Conservation (phyloP, 2,888 invertebrate genomes). For the Vesta saturnalis region DNA sequence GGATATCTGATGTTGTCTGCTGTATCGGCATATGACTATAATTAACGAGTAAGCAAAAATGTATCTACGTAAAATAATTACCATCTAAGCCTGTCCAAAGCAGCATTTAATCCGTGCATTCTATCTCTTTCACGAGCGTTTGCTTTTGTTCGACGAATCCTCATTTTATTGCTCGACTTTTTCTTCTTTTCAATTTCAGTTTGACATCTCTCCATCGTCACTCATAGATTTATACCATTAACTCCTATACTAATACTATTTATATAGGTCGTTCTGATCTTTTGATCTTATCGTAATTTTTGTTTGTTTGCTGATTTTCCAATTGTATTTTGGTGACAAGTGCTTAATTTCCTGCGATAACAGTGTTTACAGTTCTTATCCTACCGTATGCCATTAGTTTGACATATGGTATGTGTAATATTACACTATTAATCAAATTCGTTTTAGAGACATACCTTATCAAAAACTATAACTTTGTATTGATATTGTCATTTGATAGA, state of each 20-base stretch:
- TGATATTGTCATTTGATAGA: too few species aligned
- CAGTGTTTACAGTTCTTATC: conserved; percentile 46
- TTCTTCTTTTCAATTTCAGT: conserved; percentile 28
- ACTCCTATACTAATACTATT: too few species aligned
- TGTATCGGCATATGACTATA: conserved; percentile 60
- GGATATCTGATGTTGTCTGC: conserved; percentile 56
- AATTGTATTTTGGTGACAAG: conserved; percentile 54
- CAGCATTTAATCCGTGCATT: conserved; percentile 75
- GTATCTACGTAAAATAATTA: conserved; percentile 41
- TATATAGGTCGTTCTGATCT: conserved; percentile 21
- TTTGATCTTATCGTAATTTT: conserved; percentile 45
- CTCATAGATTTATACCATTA: too few species aligned
- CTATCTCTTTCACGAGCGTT: conserved; percentile 71
- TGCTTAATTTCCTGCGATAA: conserved; percentile 42
- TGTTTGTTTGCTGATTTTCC: conserved; percentile 59
- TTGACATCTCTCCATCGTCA: conserved; percentile 44
- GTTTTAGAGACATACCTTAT: too few species aligned
- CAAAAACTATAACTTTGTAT: too few species aligned
- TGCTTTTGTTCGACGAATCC: conserved; percentile 63
- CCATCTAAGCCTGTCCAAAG: conserved; percentile 69
- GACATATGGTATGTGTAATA: conserved; percentile 42
- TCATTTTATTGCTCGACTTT: too few species aligned
- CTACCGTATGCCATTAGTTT: conserved; percentile 46
- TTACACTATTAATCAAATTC: too few species aligned
- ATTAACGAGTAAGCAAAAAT: conserved; percentile 31